Conservation (phyloP, 2,113 vertebrate species). For the Nesoenas mayeri region DNA sequence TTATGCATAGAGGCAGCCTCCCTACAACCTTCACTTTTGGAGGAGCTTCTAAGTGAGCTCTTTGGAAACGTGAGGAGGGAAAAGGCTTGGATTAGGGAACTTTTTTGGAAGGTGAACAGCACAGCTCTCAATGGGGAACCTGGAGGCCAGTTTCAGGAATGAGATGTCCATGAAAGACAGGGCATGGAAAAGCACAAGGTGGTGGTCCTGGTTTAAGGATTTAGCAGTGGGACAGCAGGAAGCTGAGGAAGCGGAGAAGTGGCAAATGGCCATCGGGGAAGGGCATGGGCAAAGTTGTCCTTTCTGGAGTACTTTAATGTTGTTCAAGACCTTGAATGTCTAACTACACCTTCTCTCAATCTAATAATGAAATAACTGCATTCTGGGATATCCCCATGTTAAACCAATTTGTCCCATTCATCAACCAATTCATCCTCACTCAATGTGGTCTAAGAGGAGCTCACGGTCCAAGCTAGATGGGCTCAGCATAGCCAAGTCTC, state of each 20-base stretch:
- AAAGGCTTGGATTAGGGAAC: background rate
- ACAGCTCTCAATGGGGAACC: background rate
- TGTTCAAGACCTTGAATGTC: background rate
- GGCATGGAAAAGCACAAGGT: background rate
- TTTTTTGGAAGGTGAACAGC: background rate
- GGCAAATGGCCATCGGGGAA: background rate
- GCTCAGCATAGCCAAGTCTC: background rate
- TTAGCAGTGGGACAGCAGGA: background rate
- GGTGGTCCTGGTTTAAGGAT: background rate
- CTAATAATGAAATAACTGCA: background rate
- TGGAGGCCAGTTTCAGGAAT: background rate
- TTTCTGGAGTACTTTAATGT: background rate
- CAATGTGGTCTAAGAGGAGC: background rate
- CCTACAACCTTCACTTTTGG: background rate
- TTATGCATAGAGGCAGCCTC: accelerated
- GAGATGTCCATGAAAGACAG: background rate
- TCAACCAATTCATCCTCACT: background rate
- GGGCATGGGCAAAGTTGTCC: background rate
- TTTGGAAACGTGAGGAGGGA: background rate
- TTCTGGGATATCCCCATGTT: background rate
- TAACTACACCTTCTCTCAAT: background rate
- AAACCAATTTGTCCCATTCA: background rate
- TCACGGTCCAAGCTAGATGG: background rate
- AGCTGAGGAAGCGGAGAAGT: background rate
- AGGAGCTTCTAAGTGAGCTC: background rate